Evolutionary conservation across 1,140 invertebrate genomes (phyloP), one percentile per base, ranked within the genome.

Genomic region (Ephestia elutella): DNA sequence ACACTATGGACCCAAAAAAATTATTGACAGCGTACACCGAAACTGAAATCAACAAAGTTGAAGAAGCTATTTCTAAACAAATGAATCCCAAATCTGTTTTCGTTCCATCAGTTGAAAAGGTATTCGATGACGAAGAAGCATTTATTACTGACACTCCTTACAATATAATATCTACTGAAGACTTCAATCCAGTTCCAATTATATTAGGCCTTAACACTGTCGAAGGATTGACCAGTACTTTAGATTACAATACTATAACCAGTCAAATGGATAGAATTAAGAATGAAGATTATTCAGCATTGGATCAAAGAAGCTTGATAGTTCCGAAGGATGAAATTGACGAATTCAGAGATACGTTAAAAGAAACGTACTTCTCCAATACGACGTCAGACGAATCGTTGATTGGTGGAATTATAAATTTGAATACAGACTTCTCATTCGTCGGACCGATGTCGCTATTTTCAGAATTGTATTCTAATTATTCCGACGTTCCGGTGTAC

Each of bases 91-190:
- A 76, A 70, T 80, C 78, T 5, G 78, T 90, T 0, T 90, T 90
- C 60, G 59, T 82, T 8, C 90, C 90, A 18, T 84, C 89, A 4
- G 71, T 90, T 0, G 90, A 91, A 78, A 65, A 79, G 11, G 49
- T 75, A 10, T 84, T 82, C 18, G 76, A 89, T 3, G 77, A 76
- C 19, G 86, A 84, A 57, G 84, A 88, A 60, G 75, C 90, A 9
- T 90, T 91, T 61, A 50, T 91, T 25, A 82, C 73, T 0, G 85
- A 90, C 59, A 75, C 80, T 15, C 90, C 90, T 0, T 80, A 79
- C n/a, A 82, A 89, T 57, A 84, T 90, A 1, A 60, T 91, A 1
- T 62, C 63, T 15, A 57, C 73, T 11, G 78, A 73, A 4, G 75
- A 48, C 0, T 80, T 73, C 19, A 79, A 88, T 49, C 77, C 89